Evolutionary conservation across 2,888 invertebrate species (phyloP).

Genomic region (Ptychoptera contaminata): DNA sequence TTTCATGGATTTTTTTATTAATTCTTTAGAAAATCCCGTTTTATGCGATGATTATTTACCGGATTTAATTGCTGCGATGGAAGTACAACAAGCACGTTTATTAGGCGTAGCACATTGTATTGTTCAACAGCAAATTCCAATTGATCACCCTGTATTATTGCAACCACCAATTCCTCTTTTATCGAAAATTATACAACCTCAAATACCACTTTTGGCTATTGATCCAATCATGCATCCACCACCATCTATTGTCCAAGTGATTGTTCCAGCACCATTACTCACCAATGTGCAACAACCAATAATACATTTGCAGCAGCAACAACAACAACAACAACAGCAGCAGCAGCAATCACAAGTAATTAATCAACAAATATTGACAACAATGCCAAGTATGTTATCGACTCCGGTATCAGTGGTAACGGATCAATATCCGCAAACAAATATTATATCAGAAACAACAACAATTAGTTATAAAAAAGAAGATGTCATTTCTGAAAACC

Average conservation of each 20-base stretch:
- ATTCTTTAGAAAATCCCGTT: constrained; percentile 60
- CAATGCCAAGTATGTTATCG: background rate
- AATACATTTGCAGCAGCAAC: background rate
- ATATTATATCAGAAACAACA: constrained; percentile 2
- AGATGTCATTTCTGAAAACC: too few relatives aligned
- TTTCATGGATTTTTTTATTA: background rate
- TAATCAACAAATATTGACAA: background rate
- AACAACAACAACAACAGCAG: background rate
- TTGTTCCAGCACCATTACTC: constrained; percentile 21
- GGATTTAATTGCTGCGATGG: constrained; percentile 52
- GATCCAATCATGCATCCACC: constrained; percentile 11
- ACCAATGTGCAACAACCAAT: constrained; percentile 15
- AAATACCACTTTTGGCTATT: constrained; percentile 7
- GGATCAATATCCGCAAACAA: background rate
- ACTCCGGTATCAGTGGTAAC: background rate
- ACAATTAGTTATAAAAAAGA: background rate
- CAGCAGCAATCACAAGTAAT: background rate
- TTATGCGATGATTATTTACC: constrained; percentile 57
- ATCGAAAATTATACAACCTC: constrained; percentile 11
- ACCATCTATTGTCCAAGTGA: constrained; percentile 20
- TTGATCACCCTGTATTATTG: constrained; percentile 21
- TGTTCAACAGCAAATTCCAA: constrained; percentile 1
- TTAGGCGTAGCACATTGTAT: constrained; percentile 48
- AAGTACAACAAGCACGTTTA: constrained; percentile 55
- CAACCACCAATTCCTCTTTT: constrained; percentile 17